phyloP scores from a whole-genome alignment of 35 echinoderm and acorn worm species.

The Amphiura filiformis region DNA sequence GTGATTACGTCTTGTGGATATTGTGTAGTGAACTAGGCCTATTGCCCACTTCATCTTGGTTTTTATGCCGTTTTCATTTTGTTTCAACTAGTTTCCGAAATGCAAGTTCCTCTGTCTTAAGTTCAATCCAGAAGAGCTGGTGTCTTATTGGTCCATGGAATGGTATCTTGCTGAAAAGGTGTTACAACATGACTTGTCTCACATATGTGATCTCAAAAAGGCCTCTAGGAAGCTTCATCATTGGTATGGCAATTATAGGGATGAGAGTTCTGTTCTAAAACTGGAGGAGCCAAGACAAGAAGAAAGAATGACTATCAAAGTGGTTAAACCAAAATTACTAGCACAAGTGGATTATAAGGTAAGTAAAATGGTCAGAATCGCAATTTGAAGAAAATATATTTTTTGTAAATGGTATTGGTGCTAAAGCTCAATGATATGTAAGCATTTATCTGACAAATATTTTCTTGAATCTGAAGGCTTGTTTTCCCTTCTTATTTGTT shows the following conservation, averaged over 20 bases:
- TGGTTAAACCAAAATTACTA: neutral
- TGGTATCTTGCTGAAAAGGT: conserved; percentile 37
- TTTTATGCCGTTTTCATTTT: too few species aligned
- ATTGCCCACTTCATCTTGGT: too few species aligned
- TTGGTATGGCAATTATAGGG: conserved; percentile 20
- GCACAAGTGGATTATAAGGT: conserved; percentile 42
- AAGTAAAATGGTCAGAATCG: too few species aligned
- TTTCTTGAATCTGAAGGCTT: too few species aligned
- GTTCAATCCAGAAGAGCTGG: conserved; percentile 31
- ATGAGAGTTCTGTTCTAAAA: neutral
- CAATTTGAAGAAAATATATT: too few species aligned
- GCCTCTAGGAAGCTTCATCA: conserved; percentile 14
- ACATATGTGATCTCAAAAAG: neutral
- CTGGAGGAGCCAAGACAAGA: neutral
- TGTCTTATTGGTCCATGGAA: conserved; percentile 30
- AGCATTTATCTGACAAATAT: too few species aligned
- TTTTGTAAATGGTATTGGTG: too few species aligned
- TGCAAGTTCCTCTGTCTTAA: conserved; percentile 38
- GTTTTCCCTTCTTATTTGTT: too few species aligned
- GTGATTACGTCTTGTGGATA: too few species aligned
- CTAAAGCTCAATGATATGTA: too few species aligned
- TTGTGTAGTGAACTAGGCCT: too few species aligned
- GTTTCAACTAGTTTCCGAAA: conserved; percentile 17
- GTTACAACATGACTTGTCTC: neutral
- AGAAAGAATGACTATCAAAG: conserved; percentile 25